Base-by-base conservation (phyloP, 2,888 invertebrate genomes). In the Drosophila leonis region DNA sequence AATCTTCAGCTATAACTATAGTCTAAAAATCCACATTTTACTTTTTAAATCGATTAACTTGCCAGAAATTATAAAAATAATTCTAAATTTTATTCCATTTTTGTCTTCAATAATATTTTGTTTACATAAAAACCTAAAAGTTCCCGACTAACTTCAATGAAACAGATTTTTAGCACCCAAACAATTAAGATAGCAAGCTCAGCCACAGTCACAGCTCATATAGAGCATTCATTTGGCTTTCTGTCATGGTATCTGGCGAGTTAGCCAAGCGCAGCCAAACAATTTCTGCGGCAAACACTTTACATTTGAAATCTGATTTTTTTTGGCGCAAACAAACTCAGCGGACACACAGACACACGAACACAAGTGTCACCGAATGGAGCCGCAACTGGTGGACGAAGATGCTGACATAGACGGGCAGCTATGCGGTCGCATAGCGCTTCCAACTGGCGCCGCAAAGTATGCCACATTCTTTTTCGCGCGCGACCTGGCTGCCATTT, bases 371-470 rank as follows among this genome's bases (percentile, higher is more conserved):
- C 2, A 24, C 9, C 12, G 18, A 12, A 64, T 65, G 46, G 15
- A 51, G 59, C 35, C 56, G 39, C 35, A 61, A 64, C 42, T 57
- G 48, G 39, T 35, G 27, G 55, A 60, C 46, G 41, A 35, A 46
- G 54, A 55, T 42, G 51, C 65, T 31, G 52, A 62, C 35, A 54
- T 18, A 57, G 64, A 62, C 51, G 48, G 59, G 48, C 56, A 52
- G 63, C 20, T 33, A 13, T 51, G 61, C 52, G 78, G 70, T 70
- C 82, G 55, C 73, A 68, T 54, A 64, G 67, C 68, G 70, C 78
- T 80, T 75, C 42, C 57, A 65, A 49, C 57, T 54, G 69, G 60
- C 74, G 79, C 87, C 83, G 37, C 69, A 77, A 72, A 82, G 67
- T 70, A 82, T 79, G 79, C 77, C 52, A 55, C 80, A 70, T 41